These are phyloP conservation scores for Meta bourneti DNA, from an alignment of 2,888 invertebrate genomes.

Conservation along the genomic window DNA sequence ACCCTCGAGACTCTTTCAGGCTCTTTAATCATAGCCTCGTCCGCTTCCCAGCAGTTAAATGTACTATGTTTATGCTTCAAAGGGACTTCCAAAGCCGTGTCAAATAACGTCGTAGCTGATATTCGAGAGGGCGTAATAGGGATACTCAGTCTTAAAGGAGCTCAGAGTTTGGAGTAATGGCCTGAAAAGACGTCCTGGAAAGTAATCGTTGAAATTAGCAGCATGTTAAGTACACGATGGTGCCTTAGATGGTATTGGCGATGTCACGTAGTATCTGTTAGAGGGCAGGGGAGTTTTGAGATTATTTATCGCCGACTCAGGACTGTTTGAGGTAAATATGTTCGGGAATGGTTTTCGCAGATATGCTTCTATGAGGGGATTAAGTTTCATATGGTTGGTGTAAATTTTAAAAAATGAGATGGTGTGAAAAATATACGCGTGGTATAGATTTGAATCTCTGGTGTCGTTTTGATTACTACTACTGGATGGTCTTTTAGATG, in stretches of 20 bases:
- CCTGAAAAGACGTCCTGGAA: background rate
- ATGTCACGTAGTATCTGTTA: background rate
- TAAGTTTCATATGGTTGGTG: no score
- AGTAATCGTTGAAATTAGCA: conserved; percentile 25
- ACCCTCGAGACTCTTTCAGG: conserved; percentile 6
- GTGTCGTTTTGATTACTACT: no score
- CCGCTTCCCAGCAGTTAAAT: background rate
- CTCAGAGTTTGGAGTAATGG: background rate
- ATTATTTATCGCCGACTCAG: background rate
- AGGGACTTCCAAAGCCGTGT: conserved; percentile 28
- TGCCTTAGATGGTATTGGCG: background rate
- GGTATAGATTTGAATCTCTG: no score
- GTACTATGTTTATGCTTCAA: conserved; percentile 35
- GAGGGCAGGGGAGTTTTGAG: no score
- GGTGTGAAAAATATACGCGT: no score
- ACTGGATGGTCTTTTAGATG: no score
- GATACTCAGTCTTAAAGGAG: background rate
- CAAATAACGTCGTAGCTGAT: conserved; percentile 30
- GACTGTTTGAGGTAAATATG: no score
- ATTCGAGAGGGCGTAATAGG: conserved; percentile 50
- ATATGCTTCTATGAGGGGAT: no score
- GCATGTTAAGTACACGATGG: background rate
- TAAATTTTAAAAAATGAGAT: no score
- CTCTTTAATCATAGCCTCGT: background rate
- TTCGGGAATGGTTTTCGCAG: no score